Base-by-base conservation (phyloP, 64 coral and sea anemone genomes). In the Porites lutea region DNA sequence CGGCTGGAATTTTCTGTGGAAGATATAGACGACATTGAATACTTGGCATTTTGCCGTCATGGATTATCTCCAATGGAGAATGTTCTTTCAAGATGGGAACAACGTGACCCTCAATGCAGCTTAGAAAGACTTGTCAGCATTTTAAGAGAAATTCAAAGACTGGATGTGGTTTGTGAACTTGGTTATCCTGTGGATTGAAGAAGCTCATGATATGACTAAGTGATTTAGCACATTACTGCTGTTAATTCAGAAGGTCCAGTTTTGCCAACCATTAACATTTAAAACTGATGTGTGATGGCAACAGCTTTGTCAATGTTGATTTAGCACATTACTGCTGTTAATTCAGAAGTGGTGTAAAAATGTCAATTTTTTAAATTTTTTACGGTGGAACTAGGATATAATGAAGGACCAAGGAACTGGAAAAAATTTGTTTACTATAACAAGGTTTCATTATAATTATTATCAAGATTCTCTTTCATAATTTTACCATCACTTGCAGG, bases 41-140 rank as follows among this genome's bases (percentile, higher is more conserved):
- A 67, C 48, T 87, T 75, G 44, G 82, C 82, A 13, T 55, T 19
- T 59, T 48, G 79, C 9, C 79, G 43, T 16, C 49, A 44, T 19
- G 48, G 80, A 16, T 95, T 95, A 43, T 95, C 93, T 44, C 93
- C 93, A 21, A 95, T 84, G 73, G 82, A 91, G 48, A 16, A 59
- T 19, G 54, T 95, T 46, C 66, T 95, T 15, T 57, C 67, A 14
- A 55, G 12, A 6, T 95, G 93, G 93, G 49, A 77, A 44, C 88
- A 91, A 51, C 70, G 65, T 73, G 80, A 91, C n/a, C 88, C 77
- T 14, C 55, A 45, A 18, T 91, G 88, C 76, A 72, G 57, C 20
- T 37, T 95, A 15, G 63, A 90, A 6, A 75, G 47, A 77, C 72
- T 95, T 53, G 74, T 87, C 8, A 50, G 37, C 5, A 87, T 90